These are phyloP conservation scores for Apamea anceps DNA, from an alignment of 2,888 invertebrate species.

Conservation along the genomic window DNA sequence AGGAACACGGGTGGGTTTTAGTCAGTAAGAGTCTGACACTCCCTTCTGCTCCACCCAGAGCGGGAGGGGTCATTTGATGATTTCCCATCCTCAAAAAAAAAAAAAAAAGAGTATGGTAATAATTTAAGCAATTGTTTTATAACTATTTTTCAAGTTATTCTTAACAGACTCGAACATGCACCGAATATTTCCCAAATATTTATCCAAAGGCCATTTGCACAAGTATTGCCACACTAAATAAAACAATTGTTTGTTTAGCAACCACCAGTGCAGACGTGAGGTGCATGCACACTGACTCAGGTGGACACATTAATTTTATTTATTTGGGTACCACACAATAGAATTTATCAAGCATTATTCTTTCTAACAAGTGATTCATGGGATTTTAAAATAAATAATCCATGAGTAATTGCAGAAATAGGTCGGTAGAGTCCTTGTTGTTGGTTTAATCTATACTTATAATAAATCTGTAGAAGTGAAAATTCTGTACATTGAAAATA, in stretches of 20 bases:
- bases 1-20: too few species aligned
- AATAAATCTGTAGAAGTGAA: too few species aligned
- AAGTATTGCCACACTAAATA: slow-evolving; percentile 70
- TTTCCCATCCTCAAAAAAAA: too few species aligned
- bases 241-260: slow-evolving; percentile 76
- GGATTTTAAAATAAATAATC: slow-evolving; percentile 18
- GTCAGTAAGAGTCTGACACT: too few species aligned
- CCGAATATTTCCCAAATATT: slow-evolving; percentile 58
- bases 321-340: slow-evolving; percentile 52
- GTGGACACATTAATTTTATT: slow-evolving; percentile 45
- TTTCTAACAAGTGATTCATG: slow-evolving; percentile 48
- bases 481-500: too few species aligned
- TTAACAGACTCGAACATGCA: slow-evolving; percentile 8
- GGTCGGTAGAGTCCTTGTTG: slow-evolving; percentile 1
- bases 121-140: slow-evolving; percentile 12
- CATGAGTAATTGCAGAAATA: slow-evolving; percentile 44
- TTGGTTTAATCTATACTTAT: too few species aligned
- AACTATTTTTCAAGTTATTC: slow-evolving; percentile 22
- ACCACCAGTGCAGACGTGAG: slow-evolving; percentile 74
- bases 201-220: slow-evolving; percentile 46
- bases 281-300: slow-evolving; percentile 54
- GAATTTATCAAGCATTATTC: slow-evolving; percentile 22
- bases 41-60: too few species aligned
- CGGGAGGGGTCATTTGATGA: too few species aligned
- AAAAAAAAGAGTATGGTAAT: not conserved